Percentiles rank a stretch among this genome's conserved stretches.
These are phyloP conservation scores for Bubo scandiacus DNA, from an alignment of 2,113 vertebrate species.

Conservation along the genomic window DNA sequence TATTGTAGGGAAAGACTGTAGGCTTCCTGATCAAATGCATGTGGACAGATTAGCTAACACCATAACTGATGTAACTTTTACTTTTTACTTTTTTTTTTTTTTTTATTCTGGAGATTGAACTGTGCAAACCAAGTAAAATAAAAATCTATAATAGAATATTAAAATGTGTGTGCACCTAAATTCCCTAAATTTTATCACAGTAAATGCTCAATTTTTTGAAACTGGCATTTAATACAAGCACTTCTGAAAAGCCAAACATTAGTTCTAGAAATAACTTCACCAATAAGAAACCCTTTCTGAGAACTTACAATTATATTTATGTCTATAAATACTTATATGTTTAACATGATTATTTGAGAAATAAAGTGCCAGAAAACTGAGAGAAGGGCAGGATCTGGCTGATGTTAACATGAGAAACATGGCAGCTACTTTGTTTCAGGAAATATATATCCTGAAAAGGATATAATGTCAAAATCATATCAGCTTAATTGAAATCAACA, in stretches of 20 bases:
- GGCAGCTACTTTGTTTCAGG: not conserved
- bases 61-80: not conserved
- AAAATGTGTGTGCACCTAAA: not conserved
- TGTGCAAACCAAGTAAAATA: not conserved
- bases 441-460: not conserved
- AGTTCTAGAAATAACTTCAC: not conserved
- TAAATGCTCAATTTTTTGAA: not conserved
- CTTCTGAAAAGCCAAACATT: not conserved
- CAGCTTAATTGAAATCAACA: not conserved
- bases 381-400: not conserved
- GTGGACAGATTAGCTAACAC: not conserved
- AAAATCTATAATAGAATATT: not conserved
- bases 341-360: not conserved
- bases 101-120: not conserved
- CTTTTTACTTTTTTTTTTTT: not conserved
- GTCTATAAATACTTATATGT: not conserved
- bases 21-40: accelerated
- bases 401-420: not conserved
- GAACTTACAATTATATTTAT: not conserved
- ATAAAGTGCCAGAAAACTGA: not conserved
- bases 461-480: not conserved
- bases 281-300: not conserved
- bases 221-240: not conserved
- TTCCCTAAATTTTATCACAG: not conserved
- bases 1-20: not conserved